Conservation (phyloP, 2,797 vertebrate genomes). For the Argya squamiceps region DNA sequence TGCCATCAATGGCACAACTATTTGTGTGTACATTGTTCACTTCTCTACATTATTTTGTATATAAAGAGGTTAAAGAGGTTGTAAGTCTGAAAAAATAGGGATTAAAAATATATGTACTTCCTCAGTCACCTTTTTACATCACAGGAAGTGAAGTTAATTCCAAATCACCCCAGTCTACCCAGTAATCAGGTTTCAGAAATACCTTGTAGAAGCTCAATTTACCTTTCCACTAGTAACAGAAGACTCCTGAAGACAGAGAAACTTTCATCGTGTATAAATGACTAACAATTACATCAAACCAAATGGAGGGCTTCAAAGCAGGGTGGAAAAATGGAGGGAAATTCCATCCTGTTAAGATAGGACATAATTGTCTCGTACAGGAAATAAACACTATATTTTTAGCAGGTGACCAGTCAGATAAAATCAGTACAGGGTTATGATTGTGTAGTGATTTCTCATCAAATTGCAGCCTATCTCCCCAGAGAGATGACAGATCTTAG, state of each 20-base stretch:
- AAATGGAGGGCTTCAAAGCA: conserved; percentile 88
- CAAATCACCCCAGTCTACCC: conserved; percentile 78
- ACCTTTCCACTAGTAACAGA: conserved; percentile 82
- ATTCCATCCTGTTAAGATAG: conserved; percentile 56
- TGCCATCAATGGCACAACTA: background rate
- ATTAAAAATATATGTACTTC: conserved; percentile 10
- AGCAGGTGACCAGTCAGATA: conserved; percentile 56
- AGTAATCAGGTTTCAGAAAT: conserved; percentile 79
- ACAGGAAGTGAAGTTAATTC: conserved; percentile 69
- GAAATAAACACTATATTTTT: conserved; percentile 29
- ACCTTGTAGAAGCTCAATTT: conserved; percentile 80
- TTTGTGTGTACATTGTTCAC: background rate
- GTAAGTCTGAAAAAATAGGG: background rate
- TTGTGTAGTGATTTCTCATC: conserved; percentile 49
- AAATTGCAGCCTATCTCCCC: conserved; percentile 27
- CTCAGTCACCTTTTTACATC: background rate
- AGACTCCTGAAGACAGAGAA: conserved; percentile 77
- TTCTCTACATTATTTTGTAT: background rate
- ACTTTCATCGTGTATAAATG: conserved; percentile 88
- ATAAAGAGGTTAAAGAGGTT: background rate
- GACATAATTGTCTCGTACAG: conserved; percentile 65
- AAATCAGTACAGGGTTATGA: conserved; percentile 39
- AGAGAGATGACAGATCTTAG: conserved; percentile 64
- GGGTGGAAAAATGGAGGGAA: conserved; percentile 22
- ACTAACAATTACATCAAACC: conserved; percentile 81